Base-by-base conservation (phyloP, 92 coral and sea anemone genomes). In the Isaurus tuberculatus region DNA sequence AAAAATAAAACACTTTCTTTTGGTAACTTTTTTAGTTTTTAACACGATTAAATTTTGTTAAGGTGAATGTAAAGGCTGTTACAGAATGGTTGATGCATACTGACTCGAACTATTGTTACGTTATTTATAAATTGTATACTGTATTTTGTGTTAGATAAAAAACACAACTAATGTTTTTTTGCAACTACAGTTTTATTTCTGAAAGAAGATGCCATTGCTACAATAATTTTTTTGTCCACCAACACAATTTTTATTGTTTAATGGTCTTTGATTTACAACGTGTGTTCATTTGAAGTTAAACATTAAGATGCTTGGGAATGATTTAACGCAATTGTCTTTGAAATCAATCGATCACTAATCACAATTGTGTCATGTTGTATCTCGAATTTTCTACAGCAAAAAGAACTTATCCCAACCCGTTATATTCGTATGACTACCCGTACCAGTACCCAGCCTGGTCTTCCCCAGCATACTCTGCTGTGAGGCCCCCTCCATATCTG, bases 361-460 rank as follows among this genome's bases (percentile, higher is more conserved):
- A 5, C 17, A 2, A 48, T 2, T 48, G 55, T 48, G 7, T 48
- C 5, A 49, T 49, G 63, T 3, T n/a, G 27, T n/a, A 22, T 5
- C n/a, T 55, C 8, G n/a, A 55, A 8, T 23, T 57, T 31, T 58
- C 51, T 11, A 32, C 82, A 77, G 82, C 19, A 1, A 77, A 34
- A 58, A 61, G 70, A 27, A 34, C 49, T 7, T 57, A 22, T 42
- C 70, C 69, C 22, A 67, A 17, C 4, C 34, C 22, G 51, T 33
- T 32, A 32, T 49, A 43, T 15, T 15, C 80, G 30, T 74, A 77
- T 57, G 46, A 48, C 67, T 22, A 55, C 22, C 82, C 69, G 31
- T 75, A 44, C 44, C 66, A 20, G 81, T 77, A 77, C 55, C 7
- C 15, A 22, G 53, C 70, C 5, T 36, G 51, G 48, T 36, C 32